These are phyloP conservation scores for Telmatochromis sp. DNA, from an alignment of 2,113 vertebrate species.

Conservation along the genomic window DNA sequence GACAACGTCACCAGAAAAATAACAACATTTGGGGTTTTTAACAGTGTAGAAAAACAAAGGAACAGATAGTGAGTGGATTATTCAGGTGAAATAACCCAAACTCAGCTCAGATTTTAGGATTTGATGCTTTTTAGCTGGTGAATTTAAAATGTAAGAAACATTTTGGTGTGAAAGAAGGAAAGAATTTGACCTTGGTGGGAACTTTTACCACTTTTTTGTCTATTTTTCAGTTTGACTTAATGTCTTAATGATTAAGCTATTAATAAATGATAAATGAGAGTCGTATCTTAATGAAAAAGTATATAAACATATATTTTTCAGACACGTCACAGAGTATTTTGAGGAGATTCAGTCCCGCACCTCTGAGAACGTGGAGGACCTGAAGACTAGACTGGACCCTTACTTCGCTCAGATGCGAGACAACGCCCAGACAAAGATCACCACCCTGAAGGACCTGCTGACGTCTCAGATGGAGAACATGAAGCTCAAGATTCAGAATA, in stretches of 20 bases:
- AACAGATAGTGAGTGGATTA: not conserved
- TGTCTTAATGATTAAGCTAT: not conserved
- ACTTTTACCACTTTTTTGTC: not conserved
- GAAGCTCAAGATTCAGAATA: conserved; percentile 12
- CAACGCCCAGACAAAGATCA: conserved; percentile 58
- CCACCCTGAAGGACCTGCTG: conserved; percentile 57
- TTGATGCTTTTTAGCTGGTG: not conserved
- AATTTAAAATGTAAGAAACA: not conserved
- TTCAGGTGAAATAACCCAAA: not conserved
- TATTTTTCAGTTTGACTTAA: not conserved
- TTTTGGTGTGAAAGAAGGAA: not conserved
- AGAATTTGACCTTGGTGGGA: accelerated
- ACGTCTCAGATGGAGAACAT: conserved; percentile 45
- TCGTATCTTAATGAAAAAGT: not conserved
- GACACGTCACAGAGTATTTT: conserved; percentile 39
- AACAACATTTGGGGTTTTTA: accelerated
- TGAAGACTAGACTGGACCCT: conserved; percentile 50
- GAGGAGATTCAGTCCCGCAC: conserved; percentile 42
- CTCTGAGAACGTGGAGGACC: conserved; percentile 17
- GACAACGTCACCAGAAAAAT: not conserved
- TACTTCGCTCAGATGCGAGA: conserved; percentile 53
- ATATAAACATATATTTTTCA: not conserved
- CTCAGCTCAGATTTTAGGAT: not conserved
- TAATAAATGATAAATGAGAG: not conserved
- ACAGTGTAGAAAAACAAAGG: not conserved